phyloP scores from a whole-genome alignment of 1,140 invertebrate species.

The Cryptotermes secundus region DNA sequence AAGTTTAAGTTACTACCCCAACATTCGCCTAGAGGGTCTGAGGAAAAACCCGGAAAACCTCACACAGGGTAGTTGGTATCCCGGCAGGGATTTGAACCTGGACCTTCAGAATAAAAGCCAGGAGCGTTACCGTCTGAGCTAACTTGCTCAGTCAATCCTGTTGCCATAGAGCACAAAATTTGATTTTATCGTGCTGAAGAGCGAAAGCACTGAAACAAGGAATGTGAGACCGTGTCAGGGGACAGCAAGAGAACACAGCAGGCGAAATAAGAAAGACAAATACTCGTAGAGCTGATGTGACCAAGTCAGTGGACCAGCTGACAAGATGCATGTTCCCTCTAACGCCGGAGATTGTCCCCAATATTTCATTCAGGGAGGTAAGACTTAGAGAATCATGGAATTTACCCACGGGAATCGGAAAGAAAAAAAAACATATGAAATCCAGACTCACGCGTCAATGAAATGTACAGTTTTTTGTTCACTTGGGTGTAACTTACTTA shows the following conservation, averaged over 20 bases:
- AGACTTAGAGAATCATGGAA: neutral
- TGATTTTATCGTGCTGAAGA: too few species aligned
- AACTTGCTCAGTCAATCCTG: too few species aligned
- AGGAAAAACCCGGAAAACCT: too few species aligned
- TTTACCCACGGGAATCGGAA: neutral
- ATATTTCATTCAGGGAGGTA: neutral
- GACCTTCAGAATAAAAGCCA: too few species aligned
- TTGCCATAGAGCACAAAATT: too few species aligned
- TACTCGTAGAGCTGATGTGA: conserved; percentile 1
- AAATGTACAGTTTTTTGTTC: neutral
- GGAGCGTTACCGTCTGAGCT: too few species aligned
- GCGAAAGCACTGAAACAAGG: too few species aligned
- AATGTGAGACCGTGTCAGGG: too few species aligned
- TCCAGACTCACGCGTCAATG: neutral
- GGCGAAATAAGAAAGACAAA: neutral
- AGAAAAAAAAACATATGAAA: neutral
- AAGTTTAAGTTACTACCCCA: too few species aligned
- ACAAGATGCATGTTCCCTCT: neutral
- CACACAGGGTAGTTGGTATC: too few species aligned
- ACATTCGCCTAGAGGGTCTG: too few species aligned
- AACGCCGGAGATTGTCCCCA: neutral
- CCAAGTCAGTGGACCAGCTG: neutral
- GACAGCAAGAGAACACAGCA: neutral
- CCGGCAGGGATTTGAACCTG: too few species aligned
- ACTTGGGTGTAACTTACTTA: neutral